These are phyloP conservation scores for Lissonota sp. DNA, from an alignment of 2,888 invertebrate species.

Conservation along the genomic window DNA sequence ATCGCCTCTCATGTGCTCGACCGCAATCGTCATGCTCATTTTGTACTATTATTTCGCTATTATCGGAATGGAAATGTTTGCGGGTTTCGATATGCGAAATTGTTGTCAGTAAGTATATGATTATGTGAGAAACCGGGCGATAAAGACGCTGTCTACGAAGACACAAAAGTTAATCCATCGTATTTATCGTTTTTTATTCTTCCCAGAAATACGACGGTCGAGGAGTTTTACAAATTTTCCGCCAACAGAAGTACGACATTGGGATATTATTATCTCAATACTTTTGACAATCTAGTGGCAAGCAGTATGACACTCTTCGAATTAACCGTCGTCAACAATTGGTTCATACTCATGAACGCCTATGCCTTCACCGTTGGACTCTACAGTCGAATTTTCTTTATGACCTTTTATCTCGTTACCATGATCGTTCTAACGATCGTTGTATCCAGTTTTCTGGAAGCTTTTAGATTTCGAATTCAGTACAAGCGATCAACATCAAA, in stretches of 20 bases:
- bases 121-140: no score
- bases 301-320: slow-evolving; percentile 94
- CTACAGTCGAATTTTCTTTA: slow-evolving; percentile 93
- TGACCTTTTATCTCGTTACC: slow-evolving; percentile 94
- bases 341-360: slow-evolving; percentile 96
- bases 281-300: slow-evolving; percentile 91
- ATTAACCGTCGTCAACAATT: slow-evolving; percentile 95
- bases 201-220: slow-evolving; percentile 92
- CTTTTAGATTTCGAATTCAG: slow-evolving; percentile 94
- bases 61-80: slow-evolving; percentile 95
- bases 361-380: slow-evolving; percentile 89
- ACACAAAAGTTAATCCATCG: no score
- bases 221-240: slow-evolving; percentile 91
- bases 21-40: slow-evolving; percentile 92
- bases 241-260: slow-evolving; percentile 88
- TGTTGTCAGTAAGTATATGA: slow-evolving; percentile 90
- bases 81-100: slow-evolving; percentile 89
- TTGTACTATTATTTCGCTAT: slow-evolving; percentile 96
- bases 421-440: slow-evolving; percentile 97
- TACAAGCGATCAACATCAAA: slow-evolving; percentile 93
- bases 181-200: slow-evolving; percentile 44
- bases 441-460: slow-evolving; percentile 94
- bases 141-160: no score
- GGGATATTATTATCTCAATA: slow-evolving; percentile 95
- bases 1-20: slow-evolving; percentile 93